phyloP scores from a whole-genome alignment of 2,797 vertebrate species.

The Helarctos malayanus region DNA sequence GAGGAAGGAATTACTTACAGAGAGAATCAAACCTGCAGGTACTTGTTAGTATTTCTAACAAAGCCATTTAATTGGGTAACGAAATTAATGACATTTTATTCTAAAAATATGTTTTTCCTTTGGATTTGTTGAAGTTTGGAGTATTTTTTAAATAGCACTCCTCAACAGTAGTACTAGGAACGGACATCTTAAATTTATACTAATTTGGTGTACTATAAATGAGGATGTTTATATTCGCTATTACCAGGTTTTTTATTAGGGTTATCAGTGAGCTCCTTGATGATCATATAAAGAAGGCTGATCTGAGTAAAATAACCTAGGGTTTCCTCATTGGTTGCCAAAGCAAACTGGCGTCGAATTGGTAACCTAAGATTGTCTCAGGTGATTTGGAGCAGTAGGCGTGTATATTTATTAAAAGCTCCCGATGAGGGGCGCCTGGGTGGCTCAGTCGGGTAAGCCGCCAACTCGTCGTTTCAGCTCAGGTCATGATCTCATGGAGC shows the following conservation, averaged over 20 bases:
- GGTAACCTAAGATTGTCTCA: not conserved
- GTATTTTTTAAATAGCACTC: not conserved
- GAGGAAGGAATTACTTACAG: constrained; percentile 92
- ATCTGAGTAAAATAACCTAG: not conserved
- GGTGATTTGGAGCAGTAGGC: not conserved
- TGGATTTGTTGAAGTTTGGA: not conserved
- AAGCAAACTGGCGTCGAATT: not conserved
- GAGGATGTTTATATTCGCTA: not conserved
- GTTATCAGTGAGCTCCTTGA: not conserved
- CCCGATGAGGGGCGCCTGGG: not conserved
- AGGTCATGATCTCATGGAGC: not conserved
- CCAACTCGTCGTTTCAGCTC: not conserved
- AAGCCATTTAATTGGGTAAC: constrained; percentile 88
- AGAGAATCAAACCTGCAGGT: constrained; percentile 89
- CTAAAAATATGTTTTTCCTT: constrained; percentile 27
- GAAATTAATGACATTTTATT: not conserved
- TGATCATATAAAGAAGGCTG: not conserved
- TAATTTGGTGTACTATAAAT: not conserved
- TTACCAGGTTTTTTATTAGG: not conserved
- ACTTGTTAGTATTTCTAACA: constrained; percentile 90
- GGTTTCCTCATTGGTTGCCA: not conserved
- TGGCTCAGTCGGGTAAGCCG: not conserved
- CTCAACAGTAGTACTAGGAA: not conserved
- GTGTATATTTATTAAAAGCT: not conserved
- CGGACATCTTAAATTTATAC: not conserved